Evolutionary conservation across 2,888 invertebrate genomes (phyloP).

Genomic region (Brachyptera risi): DNA sequence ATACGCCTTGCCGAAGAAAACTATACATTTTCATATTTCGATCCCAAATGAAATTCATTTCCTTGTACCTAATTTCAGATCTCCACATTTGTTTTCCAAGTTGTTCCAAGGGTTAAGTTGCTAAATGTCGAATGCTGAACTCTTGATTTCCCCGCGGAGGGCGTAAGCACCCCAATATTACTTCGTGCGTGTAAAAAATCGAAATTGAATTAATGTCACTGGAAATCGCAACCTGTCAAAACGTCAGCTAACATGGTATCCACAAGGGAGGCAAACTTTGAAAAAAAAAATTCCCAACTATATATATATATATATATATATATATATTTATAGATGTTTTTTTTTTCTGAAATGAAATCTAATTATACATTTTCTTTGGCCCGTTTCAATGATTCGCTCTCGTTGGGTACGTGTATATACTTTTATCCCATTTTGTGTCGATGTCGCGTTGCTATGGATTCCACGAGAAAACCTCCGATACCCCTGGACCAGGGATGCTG

Average conservation of each 20-base stretch:
- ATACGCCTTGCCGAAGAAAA: too few species aligned
- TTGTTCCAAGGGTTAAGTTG: too few species aligned
- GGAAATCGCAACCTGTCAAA: constrained; percentile 6
- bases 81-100: too few species aligned
- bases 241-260: not conserved
- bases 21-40: too few species aligned
- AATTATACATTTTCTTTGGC: not conserved
- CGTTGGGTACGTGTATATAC: not conserved
- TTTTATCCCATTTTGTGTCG: too few species aligned
- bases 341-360: not conserved
- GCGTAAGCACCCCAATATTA: not conserved
- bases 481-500: not conserved
- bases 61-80: too few species aligned
- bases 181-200: constrained; percentile 3
- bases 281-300: not conserved
- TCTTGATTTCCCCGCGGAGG: constrained; percentile 1
- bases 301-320: not conserved
- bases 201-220: constrained; percentile 8
- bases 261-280: not conserved
- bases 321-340: not conserved
- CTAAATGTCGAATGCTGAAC: constrained; percentile 1
- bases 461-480: not conserved
- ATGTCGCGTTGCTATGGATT: not conserved
- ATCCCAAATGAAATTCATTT: too few species aligned
- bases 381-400: not conserved